phyloP scores from a whole-genome alignment of 2,888 invertebrate species.

The Schizaphis graminum region DNA sequence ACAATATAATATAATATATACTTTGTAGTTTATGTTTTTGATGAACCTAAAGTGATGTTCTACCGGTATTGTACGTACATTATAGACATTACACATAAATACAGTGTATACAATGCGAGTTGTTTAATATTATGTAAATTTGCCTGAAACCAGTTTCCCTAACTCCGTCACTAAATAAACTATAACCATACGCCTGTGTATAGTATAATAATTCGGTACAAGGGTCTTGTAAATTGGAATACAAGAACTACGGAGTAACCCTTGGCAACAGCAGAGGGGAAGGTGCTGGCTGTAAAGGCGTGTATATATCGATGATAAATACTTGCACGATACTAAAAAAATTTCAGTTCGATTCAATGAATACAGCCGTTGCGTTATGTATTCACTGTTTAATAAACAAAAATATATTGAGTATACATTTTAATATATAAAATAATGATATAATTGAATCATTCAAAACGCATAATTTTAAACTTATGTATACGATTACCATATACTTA shows the following conservation, averaged over 20 bases:
- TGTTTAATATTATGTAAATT: constrained; percentile 34
- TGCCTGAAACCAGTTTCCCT: constrained; percentile 1
- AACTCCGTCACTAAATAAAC: background rate
- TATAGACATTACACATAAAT: background rate
- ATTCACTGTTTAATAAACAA: background rate
- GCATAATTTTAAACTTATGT: background rate
- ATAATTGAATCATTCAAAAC: background rate
- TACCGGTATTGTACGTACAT: background rate
- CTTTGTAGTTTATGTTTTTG: background rate
- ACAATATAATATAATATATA: background rate
- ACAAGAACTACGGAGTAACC: constrained; percentile 27
- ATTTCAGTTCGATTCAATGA: background rate
- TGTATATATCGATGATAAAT: background rate
- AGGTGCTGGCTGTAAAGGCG: constrained; percentile 3
- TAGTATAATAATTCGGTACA: background rate
- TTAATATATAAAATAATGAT: background rate
- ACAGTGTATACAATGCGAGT: background rate
- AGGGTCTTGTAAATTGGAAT: constrained; percentile 42
- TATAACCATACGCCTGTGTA: background rate
- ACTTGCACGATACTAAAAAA: background rate
- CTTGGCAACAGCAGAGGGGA: constrained; percentile 42
- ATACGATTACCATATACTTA: background rate
- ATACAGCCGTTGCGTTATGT: background rate
- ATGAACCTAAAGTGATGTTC: background rate
- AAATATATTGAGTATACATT: no score